A percentile compares a stretch with the other conserved stretches of the same genome.
These are phyloP conservation scores for Lasioglossum albipes DNA, from an alignment of 1,140 invertebrate species.

Conservation along the genomic window DNA sequence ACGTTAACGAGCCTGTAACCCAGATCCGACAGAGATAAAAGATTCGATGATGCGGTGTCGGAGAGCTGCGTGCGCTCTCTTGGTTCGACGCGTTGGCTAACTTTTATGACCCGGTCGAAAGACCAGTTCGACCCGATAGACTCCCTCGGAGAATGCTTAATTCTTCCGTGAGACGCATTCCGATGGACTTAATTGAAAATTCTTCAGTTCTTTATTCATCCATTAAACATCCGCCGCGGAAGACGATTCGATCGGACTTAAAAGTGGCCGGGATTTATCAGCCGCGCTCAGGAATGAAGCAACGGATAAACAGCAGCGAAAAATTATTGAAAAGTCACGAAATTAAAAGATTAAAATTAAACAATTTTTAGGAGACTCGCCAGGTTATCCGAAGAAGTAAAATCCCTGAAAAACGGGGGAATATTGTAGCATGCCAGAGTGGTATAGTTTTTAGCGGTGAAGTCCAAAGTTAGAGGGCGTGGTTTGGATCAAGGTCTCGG, in stretches of 20 bases:
- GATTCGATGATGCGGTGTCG: neutral
- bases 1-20: slow-evolving; percentile 2
- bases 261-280: neutral
- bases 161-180: slow-evolving; percentile 2
- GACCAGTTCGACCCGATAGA: neutral
- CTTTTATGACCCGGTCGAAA: neutral
- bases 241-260: neutral
- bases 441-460: neutral
- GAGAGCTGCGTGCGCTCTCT: neutral
- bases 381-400: too few species aligned
- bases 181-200: neutral
- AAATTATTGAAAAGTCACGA: too few species aligned
- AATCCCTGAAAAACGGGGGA: too few species aligned
- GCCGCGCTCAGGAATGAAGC: too few species aligned
- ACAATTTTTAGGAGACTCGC: too few species aligned
- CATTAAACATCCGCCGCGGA: neutral
- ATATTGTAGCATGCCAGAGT: neutral
- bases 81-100: neutral
- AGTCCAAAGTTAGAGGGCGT: too few species aligned
- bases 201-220: neutral
- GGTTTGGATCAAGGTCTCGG: slow-evolving; percentile 3
- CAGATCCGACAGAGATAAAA: neutral
- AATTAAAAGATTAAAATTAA: too few species aligned
- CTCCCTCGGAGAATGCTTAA: neutral
- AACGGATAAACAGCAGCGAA: too few species aligned